Base-by-base conservation (phyloP, 2,888 invertebrate genomes). In the Tiliacea citrago region DNA sequence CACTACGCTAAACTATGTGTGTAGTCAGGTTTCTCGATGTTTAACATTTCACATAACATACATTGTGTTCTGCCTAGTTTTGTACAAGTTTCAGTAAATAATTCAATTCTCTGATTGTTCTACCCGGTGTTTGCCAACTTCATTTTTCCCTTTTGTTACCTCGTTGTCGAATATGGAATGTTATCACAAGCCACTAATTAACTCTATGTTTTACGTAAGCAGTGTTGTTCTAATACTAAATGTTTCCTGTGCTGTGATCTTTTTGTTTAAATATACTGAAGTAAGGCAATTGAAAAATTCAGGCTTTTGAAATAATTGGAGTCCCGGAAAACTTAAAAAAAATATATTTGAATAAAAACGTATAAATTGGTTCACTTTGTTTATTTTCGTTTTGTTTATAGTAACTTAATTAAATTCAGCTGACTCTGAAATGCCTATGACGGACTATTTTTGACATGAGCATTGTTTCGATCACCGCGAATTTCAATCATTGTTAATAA, bases 101-200 rank as follows among this genome's bases (percentile, higher is more conserved):
- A 87, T 88, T 76, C 86, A 85, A 85, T 85, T 87, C 77, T 81
- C 73, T 88, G 83, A 87, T 88, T 87, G 86, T 87, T 85, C 86
- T 88, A 74, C 79, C 51, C 67, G 45, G 77, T 83, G 73, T 88
- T 87, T 87, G 77, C 80, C 58, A 76, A 76, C 81, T 73, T 85
- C 58, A 83, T 87, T 87, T 88, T 87, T 83, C 73, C 66, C 75
- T 72, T 79, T 82, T 78, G 76, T 79, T 84, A 74, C 74, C 73
- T 79, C 65, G 67, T 61, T 81, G 75, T 84, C 75, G 74, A 73
- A 77, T 68, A 73, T 77, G 70, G 71, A 80, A 80, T 81, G 73
- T 84, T 82, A 78, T 79, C 77, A 75, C 55, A 65, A 73, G 82
- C 76, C 73, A 86, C 85, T 86, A 84, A 86, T 88, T 88, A 88